A percentile compares a stretch with the other conserved stretches of the same genome.
Conservation (phyloP, 1,140 invertebrate genomes). For the Mesaphorura yosii region DNA sequence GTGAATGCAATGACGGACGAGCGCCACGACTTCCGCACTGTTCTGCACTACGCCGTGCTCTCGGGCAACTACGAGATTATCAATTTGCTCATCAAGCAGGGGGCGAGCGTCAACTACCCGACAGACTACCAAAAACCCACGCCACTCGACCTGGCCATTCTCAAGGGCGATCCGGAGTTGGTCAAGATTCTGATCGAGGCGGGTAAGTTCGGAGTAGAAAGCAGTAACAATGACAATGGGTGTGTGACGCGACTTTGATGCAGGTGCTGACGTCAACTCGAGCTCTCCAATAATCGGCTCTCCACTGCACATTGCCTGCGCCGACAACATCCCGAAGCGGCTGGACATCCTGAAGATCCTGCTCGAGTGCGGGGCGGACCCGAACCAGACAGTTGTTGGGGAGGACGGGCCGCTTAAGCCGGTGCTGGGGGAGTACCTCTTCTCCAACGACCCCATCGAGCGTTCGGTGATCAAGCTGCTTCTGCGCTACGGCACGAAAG, state of each 20-base stretch:
- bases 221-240: neutral
- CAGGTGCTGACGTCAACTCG: constrained; percentile 67
- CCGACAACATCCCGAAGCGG: constrained; percentile 62
- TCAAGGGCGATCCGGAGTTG: constrained; percentile 63
- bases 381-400: constrained; percentile 61
- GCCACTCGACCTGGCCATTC: constrained; percentile 68
- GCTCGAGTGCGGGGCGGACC: constrained; percentile 60
- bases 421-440: constrained; percentile 69
- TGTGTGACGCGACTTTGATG: constrained; percentile 6
- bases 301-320: constrained; percentile 72
- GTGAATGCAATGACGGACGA: constrained; percentile 69
- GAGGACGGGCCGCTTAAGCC: constrained; percentile 59
- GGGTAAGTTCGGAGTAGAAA: constrained; percentile 40
- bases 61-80: constrained; percentile 65
- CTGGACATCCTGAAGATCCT: constrained; percentile 50
- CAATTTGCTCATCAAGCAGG: constrained; percentile 67
- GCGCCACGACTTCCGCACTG: constrained; percentile 66
- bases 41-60: constrained; percentile 75
- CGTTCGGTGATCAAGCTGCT: constrained; percentile 57
- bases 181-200: constrained; percentile 54
- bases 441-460: constrained; percentile 57
- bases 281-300: constrained; percentile 71
- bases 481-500: constrained; percentile 64
- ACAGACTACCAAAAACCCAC: constrained; percentile 64
- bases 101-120: constrained; percentile 55